These are phyloP conservation scores for Apeltes quadracus DNA, from an alignment of 2,113 vertebrate genomes.

Conservation along the genomic window DNA sequence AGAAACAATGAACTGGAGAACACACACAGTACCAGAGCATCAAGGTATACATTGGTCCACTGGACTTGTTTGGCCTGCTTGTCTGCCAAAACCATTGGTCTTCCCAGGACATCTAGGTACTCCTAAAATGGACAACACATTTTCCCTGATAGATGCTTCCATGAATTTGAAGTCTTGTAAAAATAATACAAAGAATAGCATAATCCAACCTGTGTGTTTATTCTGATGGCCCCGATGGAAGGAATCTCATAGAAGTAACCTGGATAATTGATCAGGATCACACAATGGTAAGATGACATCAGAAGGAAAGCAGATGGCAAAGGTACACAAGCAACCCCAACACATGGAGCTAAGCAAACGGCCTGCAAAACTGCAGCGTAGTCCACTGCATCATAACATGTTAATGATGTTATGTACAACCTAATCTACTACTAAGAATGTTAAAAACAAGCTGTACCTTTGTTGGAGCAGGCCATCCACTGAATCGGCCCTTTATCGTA, in stretches of 20 bases:
- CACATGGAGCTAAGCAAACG: neutral
- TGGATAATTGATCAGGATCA: slow-evolving; percentile 53
- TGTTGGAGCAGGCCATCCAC: slow-evolving; percentile 99
- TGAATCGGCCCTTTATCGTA: slow-evolving; percentile 98
- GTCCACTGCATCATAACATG: neutral
- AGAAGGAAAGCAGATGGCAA: no score
- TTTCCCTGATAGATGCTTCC: neutral
- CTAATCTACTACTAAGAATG: neutral
- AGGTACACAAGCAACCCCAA: neutral
- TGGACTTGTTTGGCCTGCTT: slow-evolving; percentile 95
- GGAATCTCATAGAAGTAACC: slow-evolving; percentile 99
- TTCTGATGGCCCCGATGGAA: slow-evolving; percentile 96
- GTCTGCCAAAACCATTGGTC: slow-evolving; percentile 97
- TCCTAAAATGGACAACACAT: slow-evolving; percentile 79
- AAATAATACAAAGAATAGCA: neutral
- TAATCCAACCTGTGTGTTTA: slow-evolving; percentile 92
- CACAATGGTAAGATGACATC: neutral
- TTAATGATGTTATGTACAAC: neutral
- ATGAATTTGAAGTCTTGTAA: neutral
- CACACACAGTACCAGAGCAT: slow-evolving; percentile 87
- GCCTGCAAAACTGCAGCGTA: neutral
- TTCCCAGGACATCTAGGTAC: slow-evolving; percentile 95
- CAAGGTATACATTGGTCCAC: slow-evolving; percentile 98
- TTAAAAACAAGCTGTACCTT: slow-evolving; percentile 90
- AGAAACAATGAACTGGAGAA: neutral